A percentile compares a stretch with the other conserved stretches of the same genome.
Evolutionary conservation across 2,797 vertebrate genomes (phyloP).

Genomic region (Paedocypris micromegethes): DNA sequence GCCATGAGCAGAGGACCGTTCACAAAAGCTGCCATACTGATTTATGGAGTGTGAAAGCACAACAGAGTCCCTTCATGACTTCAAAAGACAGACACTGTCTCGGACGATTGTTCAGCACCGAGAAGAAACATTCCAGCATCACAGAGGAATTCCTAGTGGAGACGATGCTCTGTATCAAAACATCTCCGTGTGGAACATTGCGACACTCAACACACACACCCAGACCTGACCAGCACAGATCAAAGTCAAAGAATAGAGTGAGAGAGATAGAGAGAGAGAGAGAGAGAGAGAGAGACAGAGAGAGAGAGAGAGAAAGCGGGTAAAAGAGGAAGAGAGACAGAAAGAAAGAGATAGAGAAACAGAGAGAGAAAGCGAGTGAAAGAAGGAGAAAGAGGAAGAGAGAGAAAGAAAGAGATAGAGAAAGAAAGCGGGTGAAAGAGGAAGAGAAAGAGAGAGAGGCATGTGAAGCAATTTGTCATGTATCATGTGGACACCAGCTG

Average conservation of each 20-base stretch:
- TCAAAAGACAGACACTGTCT: constrained; percentile 23
- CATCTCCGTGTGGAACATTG: background rate
- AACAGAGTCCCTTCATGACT: constrained; percentile 19
- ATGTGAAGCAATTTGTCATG: constrained; percentile 29
- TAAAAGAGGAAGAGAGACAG: constrained; percentile 36
- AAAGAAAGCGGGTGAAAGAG: too few species aligned
- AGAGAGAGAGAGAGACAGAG: constrained; percentile 21
- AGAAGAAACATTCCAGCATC: constrained; percentile 15
- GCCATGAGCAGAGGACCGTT: background rate
- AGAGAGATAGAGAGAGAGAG: constrained; percentile 53
- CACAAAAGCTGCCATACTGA: constrained; percentile 21
- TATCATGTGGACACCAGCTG: constrained; percentile 64
- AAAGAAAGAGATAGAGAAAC: constrained; percentile 17
- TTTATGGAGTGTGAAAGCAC: constrained; percentile 13
- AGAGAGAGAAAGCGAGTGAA: constrained; percentile 10
- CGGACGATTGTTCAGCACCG: constrained; percentile 7
- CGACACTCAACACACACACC: constrained; percentile 17
- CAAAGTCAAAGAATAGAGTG: constrained; percentile 24
- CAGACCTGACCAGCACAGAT: constrained; percentile 30
- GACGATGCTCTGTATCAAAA: background rate
- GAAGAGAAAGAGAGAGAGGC: constrained; percentile 28
- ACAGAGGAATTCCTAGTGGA: constrained; percentile 3
- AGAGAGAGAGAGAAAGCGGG: constrained; percentile 41
- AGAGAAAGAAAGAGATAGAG: constrained; percentile 36
- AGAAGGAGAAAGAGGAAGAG: constrained; percentile 27